Base-by-base conservation (phyloP, 2,888 invertebrate species). In the Coenonympha glycerion region DNA sequence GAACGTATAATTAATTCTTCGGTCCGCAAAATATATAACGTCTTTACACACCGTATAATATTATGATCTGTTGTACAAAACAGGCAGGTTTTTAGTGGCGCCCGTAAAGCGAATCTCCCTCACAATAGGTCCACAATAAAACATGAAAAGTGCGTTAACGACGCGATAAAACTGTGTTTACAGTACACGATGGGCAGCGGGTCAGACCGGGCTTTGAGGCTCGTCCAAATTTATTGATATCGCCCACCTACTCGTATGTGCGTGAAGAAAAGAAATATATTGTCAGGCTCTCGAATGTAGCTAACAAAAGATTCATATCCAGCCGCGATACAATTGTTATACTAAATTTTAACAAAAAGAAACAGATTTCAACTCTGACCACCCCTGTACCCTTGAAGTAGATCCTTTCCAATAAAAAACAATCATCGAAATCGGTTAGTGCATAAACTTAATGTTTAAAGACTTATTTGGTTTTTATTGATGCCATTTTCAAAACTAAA, bases 131-230 rank as follows among this genome's bases (percentile, higher is more conserved):
- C 65, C 68, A 78, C 76, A 82, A 76, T 84, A 84, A 82, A 85
- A 82, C 79, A 76, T 75, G 77, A 75, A 81, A 82, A 82, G 77
- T 80, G 74, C 80, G 79, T 79, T 83, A 83, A 83, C 80, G 76
- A 69, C 70, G 70, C 80, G 61, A 83, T 84, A 82, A 83, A 83
- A 72, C 61, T 60, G 68, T 77, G 81, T 83, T 82, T 82, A 83
- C 77, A 76, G 73, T 66, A 62, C 57, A 70, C 66, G 71, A 46
- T 28, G 46, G 54, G 52, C 54, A 46, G 53, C 54, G 57, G 59
- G 55, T 56, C 52, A 50, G 51, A 51, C 9, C 44, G 34, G 41
- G 18, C 28, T 18, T 28, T 52, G 22, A 22, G 37, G 31, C 18
- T 46, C 26, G 40, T 49, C 47, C 46, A 28, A 39, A 50, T 48